Conservation (phyloP, 2,113 vertebrate species). For the Proterorhinus semilunaris region DNA sequence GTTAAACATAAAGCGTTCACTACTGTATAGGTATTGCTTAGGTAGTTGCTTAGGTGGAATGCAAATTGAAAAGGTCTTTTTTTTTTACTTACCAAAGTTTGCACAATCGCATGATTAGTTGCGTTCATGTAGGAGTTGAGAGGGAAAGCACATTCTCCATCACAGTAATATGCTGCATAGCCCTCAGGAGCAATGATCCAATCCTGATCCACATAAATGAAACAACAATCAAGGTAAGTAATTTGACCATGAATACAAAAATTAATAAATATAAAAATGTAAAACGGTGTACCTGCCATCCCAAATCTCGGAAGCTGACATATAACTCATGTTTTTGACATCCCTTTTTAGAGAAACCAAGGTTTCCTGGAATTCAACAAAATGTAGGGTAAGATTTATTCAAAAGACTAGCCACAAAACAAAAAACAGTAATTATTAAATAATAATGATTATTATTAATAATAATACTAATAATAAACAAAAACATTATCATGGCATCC, state of each 20-base stretch:
- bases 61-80: neutral
- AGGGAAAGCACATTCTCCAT: constrained; percentile 95
- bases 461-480: too few relatives aligned
- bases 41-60: neutral
- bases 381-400: neutral
- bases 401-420: neutral
- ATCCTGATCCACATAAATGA: constrained; percentile 76
- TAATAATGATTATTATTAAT: too few relatives aligned
- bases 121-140: constrained; percentile 98
- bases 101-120: constrained; percentile 96
- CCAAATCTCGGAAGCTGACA: constrained; percentile 96
- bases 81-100: constrained; percentile 89
- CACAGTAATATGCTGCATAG: constrained; percentile 94
- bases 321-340: constrained; percentile 97
- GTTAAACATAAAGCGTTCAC: constrained; percentile 9
- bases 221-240: neutral
- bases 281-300: constrained; percentile 89
- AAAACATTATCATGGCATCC: too few relatives aligned
- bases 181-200: constrained; percentile 98
- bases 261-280: neutral
- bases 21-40: neutral
- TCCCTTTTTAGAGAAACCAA: constrained; percentile 88
- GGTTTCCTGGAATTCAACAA: constrained; percentile 78
- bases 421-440: too few relatives aligned
- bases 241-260: neutral